Evolutionary conservation across 2,113 vertebrate species (phyloP).

Genomic region (Typhlomys cinereus): DNA sequence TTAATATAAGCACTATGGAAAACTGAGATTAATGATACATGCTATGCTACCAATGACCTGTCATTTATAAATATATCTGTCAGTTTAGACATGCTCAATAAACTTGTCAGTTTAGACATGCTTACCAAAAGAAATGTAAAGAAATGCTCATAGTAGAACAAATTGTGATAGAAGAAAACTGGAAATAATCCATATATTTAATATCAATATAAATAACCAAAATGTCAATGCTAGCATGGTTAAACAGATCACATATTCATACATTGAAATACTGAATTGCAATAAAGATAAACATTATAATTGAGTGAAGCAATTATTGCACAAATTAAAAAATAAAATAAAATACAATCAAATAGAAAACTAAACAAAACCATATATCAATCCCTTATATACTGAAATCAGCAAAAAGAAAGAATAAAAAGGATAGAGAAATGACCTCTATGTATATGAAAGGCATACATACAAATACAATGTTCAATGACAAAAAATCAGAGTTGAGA

Average conservation of each 20-base stretch:
- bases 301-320: not conserved
- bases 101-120: not conserved
- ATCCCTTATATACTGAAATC: too few species aligned
- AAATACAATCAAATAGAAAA: too few species aligned
- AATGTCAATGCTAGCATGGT: not conserved
- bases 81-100: not conserved
- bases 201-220: not conserved
- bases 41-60: not conserved
- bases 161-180: not conserved
- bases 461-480: not conserved
- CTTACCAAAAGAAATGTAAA: not conserved
- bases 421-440: too few species aligned
- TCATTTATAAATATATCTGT: not conserved
- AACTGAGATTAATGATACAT: not conserved
- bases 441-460: too few species aligned
- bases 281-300: not conserved
- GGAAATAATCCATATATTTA: not conserved
- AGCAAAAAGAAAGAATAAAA: too few species aligned
- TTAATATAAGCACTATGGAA: not conserved
- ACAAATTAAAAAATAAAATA: too few species aligned
- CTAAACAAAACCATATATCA: too few species aligned
- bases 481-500: not conserved
- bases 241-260: not conserved
- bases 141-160: not conserved
- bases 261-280: not conserved